Base-by-base conservation (phyloP, 1,140 invertebrate genomes). In the Tetragonula clypearis region DNA sequence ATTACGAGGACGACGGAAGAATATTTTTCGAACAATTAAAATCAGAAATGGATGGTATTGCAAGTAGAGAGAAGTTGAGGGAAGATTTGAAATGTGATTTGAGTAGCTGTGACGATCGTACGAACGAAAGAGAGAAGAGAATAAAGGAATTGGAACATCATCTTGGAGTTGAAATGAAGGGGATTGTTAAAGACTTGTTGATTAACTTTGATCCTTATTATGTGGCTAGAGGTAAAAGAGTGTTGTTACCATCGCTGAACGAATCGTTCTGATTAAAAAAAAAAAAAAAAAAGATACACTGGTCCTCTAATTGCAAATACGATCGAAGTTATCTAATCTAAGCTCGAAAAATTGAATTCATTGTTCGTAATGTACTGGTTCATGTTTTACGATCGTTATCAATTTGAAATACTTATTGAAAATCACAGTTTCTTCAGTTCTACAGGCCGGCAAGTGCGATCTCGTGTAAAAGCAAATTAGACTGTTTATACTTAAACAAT, bases 161-260 rank as follows among this genome's bases (percentile, higher is more conserved):
- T 0, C 14, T 65, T 65, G 5, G 14, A 0, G 4, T 15, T 26
- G n/a, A 8, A 65, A 26, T 5, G n/a, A n/a, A 26, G 62, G 62
- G 14, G 15, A 65, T 65, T 12, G n/a, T 69, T 26, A 21, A 69
- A n/a, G 68, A 92, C 23, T 56, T 91, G 0, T 77, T 92, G 0
- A 79, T 81, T 9, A 81, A 84, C 3, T 75, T 83, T 5, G 90
- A 92, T 81, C 92, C 92, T 0, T 93, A 89, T 77, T 93, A 92
- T 21, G 80, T 88, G 11, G 86, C 80, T 1, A 90, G 91, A 49
- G 92, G 92, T 19, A 93, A 92, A 41, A 84, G 81, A 69, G 17
- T 4, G 23, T n/a, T 14, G 60, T n/a, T 62, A 14, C 60, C 60
- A 23, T 62, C 60, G 0, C 11, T n/a, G 23, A 62, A 23, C 60